phyloP scores from a whole-genome alignment of 2,888 invertebrate genomes.

The Erpobdella octoculata region DNA sequence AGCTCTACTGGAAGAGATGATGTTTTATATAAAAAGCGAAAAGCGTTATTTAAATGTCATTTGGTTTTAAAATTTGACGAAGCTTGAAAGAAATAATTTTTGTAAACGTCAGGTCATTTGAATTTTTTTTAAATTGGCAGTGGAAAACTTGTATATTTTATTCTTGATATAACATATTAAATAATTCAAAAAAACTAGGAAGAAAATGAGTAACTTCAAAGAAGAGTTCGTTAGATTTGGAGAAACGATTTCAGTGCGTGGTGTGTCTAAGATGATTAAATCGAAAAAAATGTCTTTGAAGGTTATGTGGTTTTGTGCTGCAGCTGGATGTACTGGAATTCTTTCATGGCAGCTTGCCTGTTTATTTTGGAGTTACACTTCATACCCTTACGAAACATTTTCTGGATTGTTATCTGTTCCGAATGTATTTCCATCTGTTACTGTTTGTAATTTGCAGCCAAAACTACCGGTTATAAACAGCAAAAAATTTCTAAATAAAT shows the following conservation, averaged over 20 bases:
- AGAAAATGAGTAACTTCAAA: neutral
- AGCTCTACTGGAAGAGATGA: too few relatives aligned
- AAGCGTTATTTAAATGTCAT: too few relatives aligned
- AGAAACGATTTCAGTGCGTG: conserved; percentile 24
- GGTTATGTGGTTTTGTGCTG: conserved; percentile 16
- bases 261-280: conserved; percentile 5
- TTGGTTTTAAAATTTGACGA: too few relatives aligned
- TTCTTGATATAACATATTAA: too few relatives aligned
- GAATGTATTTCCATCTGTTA: conserved; percentile 11
- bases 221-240: conserved; percentile 18
- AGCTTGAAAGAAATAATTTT: too few relatives aligned
- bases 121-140: too few relatives aligned
- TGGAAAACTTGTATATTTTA: too few relatives aligned
- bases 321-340: neutral
- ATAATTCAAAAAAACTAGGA: too few relatives aligned
- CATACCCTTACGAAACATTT: conserved; percentile 7
- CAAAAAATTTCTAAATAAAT: neutral
- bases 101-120: too few relatives aligned
- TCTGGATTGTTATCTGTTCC: neutral
- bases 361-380: neutral
- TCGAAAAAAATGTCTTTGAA: neutral
- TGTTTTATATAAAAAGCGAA: too few relatives aligned
- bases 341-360: conserved; percentile 9
- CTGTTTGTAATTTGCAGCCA: conserved; percentile 16
- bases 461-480: neutral